Evolutionary conservation across 2,797 vertebrate genomes (phyloP).

Genomic region (Paedocypris micromegethes): DNA sequence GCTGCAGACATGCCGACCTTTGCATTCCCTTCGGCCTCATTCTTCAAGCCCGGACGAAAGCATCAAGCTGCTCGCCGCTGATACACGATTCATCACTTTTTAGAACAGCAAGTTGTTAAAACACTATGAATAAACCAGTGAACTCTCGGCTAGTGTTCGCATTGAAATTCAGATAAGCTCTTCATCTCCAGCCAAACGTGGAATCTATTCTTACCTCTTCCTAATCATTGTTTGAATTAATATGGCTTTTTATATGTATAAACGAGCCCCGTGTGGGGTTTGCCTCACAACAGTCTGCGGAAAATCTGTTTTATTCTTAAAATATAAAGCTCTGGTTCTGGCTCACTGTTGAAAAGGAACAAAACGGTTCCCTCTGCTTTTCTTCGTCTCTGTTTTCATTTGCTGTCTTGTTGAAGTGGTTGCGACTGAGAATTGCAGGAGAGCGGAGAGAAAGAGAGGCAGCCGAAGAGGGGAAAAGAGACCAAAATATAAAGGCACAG

Average conservation of each 20-base stretch:
- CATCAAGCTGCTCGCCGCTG: neutral
- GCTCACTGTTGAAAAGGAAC: slow-evolving; percentile 30
- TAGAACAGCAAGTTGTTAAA: slow-evolving; percentile 14
- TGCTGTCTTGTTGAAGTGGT: slow-evolving; percentile 57
- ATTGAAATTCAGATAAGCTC: slow-evolving; percentile 15
- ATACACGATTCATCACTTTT: slow-evolving; percentile 15
- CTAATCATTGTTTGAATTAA: slow-evolving; percentile 21
- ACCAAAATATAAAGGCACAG: slow-evolving; percentile 41
- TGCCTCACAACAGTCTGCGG: slow-evolving; percentile 6
- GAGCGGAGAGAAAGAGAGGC: slow-evolving; percentile 41
- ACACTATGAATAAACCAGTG: slow-evolving; percentile 6
- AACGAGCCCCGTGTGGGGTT: slow-evolving; percentile 13
- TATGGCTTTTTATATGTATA: slow-evolving; percentile 27
- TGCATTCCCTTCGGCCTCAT: slow-evolving; percentile 10
- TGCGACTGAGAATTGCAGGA: slow-evolving; percentile 48
- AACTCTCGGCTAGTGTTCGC: neutral
- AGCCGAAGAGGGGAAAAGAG: slow-evolving; percentile 15
- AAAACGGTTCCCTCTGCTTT: slow-evolving; percentile 34
- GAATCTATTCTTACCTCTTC: slow-evolving; percentile 15
- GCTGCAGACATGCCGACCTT: slow-evolving; percentile 28
- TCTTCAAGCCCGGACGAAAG: slow-evolving; percentile 8
- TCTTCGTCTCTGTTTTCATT: slow-evolving; percentile 45
- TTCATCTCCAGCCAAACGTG: neutral
- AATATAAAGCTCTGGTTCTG: slow-evolving; percentile 23
- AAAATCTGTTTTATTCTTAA: slow-evolving; percentile 21